A percentile compares a stretch with the other conserved stretches of the same genome.
These are phyloP conservation scores for Cebus imitator DNA, from an alignment of 2,113 vertebrate genomes.

Conservation along the genomic window DNA sequence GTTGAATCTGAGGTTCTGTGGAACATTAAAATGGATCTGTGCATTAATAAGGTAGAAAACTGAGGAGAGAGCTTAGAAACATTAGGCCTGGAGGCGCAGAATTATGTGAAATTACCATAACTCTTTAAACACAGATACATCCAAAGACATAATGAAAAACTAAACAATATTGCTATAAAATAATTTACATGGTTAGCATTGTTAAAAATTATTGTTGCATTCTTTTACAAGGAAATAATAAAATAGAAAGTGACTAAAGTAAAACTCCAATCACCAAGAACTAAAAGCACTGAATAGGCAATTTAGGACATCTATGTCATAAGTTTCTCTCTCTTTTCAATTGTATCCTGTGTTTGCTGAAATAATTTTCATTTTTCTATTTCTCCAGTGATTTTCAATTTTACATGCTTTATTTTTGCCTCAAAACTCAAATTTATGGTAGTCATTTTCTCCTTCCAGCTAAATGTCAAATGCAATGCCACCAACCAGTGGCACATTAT, in stretches of 20 bases:
- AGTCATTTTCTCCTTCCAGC: neutral
- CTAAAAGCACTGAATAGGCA: neutral
- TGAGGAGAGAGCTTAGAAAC: neutral
- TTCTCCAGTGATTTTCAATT: neutral
- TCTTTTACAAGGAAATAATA: neutral
- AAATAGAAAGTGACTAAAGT: neutral
- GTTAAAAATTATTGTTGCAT: neutral
- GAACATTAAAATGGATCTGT: neutral
- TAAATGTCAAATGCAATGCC: neutral
- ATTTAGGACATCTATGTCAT: neutral
- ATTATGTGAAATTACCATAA: neutral
- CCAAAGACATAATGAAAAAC: neutral
- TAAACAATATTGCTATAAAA: neutral
- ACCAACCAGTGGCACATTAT: neutral
- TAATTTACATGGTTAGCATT: neutral
- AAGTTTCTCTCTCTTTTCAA: neutral
- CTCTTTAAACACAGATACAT: neutral
- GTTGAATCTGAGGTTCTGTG: neutral
- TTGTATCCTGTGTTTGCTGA: neutral
- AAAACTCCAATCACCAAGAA: neutral
- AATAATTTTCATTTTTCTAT: slow-evolving; percentile 24
- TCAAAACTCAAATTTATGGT: neutral
- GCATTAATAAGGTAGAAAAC: neutral
- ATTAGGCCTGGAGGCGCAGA: neutral
- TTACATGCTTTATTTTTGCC: slow-evolving; percentile 1